phyloP scores from a whole-genome alignment of 2,797 vertebrate species.

The Neopelma chrysocephalum region DNA sequence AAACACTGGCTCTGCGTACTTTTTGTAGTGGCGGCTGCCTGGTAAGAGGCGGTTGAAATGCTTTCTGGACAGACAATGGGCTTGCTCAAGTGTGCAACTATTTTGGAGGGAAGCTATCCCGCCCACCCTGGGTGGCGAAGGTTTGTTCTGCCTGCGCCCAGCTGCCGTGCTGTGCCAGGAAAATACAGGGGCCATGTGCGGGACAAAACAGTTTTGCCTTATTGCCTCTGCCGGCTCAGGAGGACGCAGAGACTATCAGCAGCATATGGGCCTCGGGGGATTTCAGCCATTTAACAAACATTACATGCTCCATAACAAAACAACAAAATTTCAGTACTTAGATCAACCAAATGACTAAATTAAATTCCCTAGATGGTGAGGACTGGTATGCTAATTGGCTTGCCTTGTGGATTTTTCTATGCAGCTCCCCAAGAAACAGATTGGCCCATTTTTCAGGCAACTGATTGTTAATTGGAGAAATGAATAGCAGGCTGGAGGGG shows the following conservation, averaged over 20 bases:
- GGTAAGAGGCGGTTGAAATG: conserved; percentile 81
- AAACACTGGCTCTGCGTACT: conserved; percentile 9
- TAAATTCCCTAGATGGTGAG: conserved; percentile 77
- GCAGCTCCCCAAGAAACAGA: conserved; percentile 78
- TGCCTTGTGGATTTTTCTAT: conserved; percentile 74
- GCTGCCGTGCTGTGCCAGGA: conserved; percentile 73
- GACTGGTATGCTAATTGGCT: conserved; percentile 81
- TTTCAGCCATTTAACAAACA: conserved; percentile 74
- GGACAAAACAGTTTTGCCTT: conserved; percentile 76
- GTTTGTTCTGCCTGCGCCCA: conserved; percentile 75
- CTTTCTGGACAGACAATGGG: conserved; percentile 80
- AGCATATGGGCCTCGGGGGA: conserved; percentile 83
- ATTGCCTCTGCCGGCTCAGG: conserved; percentile 66
- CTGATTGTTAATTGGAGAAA: conserved; percentile 86
- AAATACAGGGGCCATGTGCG: conserved; percentile 77
- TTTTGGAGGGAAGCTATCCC: conserved; percentile 72
- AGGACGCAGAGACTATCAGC: conserved; percentile 60
- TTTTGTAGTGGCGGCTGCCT: conserved; percentile 71
- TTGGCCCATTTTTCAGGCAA: conserved; percentile 84
- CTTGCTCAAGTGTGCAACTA: conserved; percentile 81
- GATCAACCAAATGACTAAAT: conserved; percentile 70
- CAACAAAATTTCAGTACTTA: conserved; percentile 72
- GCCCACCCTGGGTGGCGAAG: conserved; percentile 78
- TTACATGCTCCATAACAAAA: conserved; percentile 68
- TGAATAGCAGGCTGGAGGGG: conserved; percentile 78